phyloP scores from a whole-genome alignment of 1,140 invertebrate genomes.

The Coboldia fuscipes region DNA sequence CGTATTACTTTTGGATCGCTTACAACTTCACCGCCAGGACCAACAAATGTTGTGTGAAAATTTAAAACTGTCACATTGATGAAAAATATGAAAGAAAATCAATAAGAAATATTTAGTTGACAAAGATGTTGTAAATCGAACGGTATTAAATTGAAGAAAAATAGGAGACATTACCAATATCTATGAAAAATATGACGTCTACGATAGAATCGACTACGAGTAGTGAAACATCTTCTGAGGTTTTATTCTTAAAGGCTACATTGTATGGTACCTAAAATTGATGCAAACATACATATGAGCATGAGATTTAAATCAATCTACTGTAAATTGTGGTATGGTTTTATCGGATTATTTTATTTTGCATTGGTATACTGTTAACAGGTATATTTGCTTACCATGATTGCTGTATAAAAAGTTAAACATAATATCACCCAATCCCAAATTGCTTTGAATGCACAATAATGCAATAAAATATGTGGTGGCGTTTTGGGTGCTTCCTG shows the following conservation, averaged over 20 bases:
- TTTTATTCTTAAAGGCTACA: slow-evolving; percentile 99
- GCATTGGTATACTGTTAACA: no score
- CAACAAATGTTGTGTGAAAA: slow-evolving; percentile 99
- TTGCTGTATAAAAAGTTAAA: slow-evolving; percentile 99
- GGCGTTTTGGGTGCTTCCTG: slow-evolving; percentile 99
- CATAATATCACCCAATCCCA: slow-evolving; percentile 99
- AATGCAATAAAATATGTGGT: slow-evolving; percentile 91
- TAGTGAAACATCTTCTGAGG: slow-evolving; percentile 92
- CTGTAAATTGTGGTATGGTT: no score
- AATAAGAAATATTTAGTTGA: background rate
- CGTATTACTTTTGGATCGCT: slow-evolving; percentile 93
- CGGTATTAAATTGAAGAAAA: background rate
- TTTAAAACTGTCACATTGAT: slow-evolving; percentile 53
- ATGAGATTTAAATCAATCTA: no score
- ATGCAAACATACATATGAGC: no score
- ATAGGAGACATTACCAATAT: slow-evolving; percentile 43
- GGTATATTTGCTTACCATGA: slow-evolving; percentile 48
- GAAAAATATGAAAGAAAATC: background rate
- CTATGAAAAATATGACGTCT: slow-evolving; percentile 99
- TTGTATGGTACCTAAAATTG: slow-evolving; percentile 69
- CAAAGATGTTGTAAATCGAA: background rate
- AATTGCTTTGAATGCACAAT: slow-evolving; percentile 95
- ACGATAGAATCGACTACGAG: slow-evolving; percentile 96
- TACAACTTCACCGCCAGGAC: slow-evolving; percentile 92
- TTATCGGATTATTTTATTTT: no score